These are phyloP conservation scores for Muscicapa striata DNA, from an alignment of 2,797 vertebrate genomes.

Conservation along the genomic window DNA sequence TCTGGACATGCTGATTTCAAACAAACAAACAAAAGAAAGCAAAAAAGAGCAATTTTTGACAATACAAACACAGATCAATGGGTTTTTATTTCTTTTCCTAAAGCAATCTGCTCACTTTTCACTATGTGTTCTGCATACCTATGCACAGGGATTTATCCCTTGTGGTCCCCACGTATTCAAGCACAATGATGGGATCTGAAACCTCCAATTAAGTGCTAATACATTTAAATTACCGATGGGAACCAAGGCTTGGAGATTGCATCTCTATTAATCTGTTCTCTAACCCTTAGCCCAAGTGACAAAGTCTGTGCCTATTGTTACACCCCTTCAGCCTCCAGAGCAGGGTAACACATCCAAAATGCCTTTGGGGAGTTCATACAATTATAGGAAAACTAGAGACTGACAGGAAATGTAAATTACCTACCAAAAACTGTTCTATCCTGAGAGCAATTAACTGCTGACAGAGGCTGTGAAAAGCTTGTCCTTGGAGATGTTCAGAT, in stretches of 20 bases:
- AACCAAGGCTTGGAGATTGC: background rate
- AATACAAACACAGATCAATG: background rate
- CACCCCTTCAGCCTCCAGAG: background rate
- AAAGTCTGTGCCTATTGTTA: background rate
- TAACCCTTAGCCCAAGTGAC: background rate
- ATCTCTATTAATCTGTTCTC: background rate
- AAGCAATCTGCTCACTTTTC: background rate
- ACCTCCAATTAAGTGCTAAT: background rate
- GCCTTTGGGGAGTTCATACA: background rate
- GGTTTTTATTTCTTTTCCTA: background rate
- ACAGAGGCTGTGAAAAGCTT: background rate
- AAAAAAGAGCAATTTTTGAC: background rate
- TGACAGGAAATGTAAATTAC: background rate
- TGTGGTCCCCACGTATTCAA: background rate
- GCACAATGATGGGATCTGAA: background rate
- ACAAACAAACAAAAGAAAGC: background rate
- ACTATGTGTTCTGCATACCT: background rate
- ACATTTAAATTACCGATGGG: background rate
- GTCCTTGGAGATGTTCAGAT: background rate
- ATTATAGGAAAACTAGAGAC: background rate
- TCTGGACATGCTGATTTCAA: background rate
- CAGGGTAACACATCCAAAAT: background rate
- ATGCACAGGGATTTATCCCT: background rate
- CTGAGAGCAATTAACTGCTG: background rate
- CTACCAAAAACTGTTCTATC: background rate